phyloP scores from a whole-genome alignment of 2,888 invertebrate species.

The Harpalus rufipes region DNA sequence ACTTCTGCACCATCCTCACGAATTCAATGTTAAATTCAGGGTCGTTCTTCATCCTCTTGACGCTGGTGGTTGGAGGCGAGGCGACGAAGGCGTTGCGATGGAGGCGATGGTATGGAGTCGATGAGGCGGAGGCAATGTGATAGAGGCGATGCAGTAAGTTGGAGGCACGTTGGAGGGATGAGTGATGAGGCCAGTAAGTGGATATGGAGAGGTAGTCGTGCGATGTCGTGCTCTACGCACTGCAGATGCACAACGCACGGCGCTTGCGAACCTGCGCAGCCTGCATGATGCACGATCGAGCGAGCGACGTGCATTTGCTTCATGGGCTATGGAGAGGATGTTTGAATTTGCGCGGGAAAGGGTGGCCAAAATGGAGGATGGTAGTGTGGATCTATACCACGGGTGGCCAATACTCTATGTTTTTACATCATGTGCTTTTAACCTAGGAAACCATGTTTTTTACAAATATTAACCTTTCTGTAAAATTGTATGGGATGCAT shows the following conservation, averaged over 20 bases:
- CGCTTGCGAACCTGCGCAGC: conserved; percentile 37
- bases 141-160: no score
- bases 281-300: conserved; percentile 17
- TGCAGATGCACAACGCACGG: background rate
- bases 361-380: background rate
- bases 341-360: background rate
- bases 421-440: no score
- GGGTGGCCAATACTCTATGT: no score
- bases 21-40: conserved; percentile 35
- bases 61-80: no score
- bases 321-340: background rate
- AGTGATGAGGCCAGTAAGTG: background rate
- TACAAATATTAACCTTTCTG: no score
- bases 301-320: conserved; percentile 33
- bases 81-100: no score
- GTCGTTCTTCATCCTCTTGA: conserved; percentile 19
- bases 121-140: no score
- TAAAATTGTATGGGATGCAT: no score
- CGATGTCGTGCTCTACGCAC: background rate
- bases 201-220: background rate
- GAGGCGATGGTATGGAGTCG: no score
- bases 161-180: no score
- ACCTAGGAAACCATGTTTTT: no score
- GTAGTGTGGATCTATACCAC: no score
- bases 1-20: conserved; percentile 7